Evolutionary conservation across 2,113 vertebrate genomes (phyloP).

Genomic region (Sinocyclocheilus anophthalmus): DNA sequence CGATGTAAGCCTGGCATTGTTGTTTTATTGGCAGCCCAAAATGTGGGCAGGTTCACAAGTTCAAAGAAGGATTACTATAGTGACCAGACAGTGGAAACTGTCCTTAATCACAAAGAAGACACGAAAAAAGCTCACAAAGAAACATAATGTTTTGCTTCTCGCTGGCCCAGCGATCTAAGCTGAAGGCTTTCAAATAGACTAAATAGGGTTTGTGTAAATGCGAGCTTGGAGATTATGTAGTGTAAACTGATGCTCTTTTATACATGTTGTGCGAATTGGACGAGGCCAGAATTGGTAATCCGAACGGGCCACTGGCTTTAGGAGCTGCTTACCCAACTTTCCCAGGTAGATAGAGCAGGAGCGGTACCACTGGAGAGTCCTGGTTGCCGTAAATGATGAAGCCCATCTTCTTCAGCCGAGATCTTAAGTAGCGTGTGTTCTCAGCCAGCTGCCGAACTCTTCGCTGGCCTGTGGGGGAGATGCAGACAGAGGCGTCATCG

Average conservation of each 20-base stretch:
- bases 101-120: conserved; percentile 39
- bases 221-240: not conserved
- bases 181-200: conserved; percentile 15
- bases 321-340: conserved; percentile 80
- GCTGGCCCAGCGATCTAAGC: conserved; percentile 22
- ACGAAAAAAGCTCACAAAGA: conserved; percentile 10
- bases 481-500: conserved; percentile 22
- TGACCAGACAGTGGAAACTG: conserved; percentile 40
- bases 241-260: conserved; percentile 28
- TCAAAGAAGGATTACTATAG: conserved; percentile 29
- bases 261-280: not conserved
- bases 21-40: conserved; percentile 30
- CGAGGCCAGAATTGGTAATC: not conserved
- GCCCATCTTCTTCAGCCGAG: conserved; percentile 82
- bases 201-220: conserved; percentile 32
- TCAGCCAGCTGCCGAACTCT: conserved; percentile 83
- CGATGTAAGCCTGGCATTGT: conserved; percentile 32
- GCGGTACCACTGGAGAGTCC: conserved; percentile 86
- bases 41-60: conserved; percentile 46
- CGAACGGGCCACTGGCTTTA: not conserved
- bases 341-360: conserved; percentile 89
- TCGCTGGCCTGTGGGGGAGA: conserved; percentile 71
- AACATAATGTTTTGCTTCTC: not conserved
- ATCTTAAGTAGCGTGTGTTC: conserved; percentile 84
- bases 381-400: conserved; percentile 90